phyloP scores from a whole-genome alignment of 2,113 vertebrate genomes.

The Montifringilla adamsi region DNA sequence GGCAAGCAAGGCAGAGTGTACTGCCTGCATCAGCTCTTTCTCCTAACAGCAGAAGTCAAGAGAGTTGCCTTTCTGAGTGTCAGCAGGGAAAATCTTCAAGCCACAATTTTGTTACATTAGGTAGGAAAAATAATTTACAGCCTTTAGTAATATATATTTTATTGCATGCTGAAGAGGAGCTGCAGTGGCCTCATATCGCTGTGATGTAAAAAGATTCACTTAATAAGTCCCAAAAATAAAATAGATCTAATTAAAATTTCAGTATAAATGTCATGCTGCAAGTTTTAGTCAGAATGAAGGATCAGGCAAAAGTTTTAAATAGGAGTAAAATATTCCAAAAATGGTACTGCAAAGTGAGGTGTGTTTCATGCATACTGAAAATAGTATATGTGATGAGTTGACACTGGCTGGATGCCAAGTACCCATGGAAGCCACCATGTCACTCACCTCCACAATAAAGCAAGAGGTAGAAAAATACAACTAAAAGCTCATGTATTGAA shows the following conservation, averaged over 20 bases:
- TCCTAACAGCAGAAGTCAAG: not conserved
- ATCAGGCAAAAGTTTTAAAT: not conserved
- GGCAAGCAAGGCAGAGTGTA: not conserved
- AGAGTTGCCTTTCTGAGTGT: not conserved
- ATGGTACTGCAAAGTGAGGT: not conserved
- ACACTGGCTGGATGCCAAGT: not conserved
- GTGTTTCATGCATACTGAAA: not conserved
- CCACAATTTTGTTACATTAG: not conserved
- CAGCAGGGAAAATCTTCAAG: not conserved
- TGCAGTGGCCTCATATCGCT: not conserved
- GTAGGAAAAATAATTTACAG: conserved; percentile 5
- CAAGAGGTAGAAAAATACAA: not conserved
- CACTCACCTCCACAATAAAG: not conserved
- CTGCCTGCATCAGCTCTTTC: not conserved
- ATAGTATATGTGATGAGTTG: not conserved
- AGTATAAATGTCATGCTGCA: not conserved
- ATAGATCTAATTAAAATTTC: conserved; percentile 15
- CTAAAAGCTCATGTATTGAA: fast-evolving
- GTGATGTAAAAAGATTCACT: not conserved
- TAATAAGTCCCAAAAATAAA: conserved; percentile 16
- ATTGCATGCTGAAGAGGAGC: not conserved
- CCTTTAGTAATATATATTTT: not conserved
- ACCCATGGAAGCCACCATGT: not conserved
- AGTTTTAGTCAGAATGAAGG: not conserved
- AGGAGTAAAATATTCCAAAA: not conserved